phyloP scores from a whole-genome alignment of 2,797 vertebrate genomes.

The Urosaurus nigricauda region DNA sequence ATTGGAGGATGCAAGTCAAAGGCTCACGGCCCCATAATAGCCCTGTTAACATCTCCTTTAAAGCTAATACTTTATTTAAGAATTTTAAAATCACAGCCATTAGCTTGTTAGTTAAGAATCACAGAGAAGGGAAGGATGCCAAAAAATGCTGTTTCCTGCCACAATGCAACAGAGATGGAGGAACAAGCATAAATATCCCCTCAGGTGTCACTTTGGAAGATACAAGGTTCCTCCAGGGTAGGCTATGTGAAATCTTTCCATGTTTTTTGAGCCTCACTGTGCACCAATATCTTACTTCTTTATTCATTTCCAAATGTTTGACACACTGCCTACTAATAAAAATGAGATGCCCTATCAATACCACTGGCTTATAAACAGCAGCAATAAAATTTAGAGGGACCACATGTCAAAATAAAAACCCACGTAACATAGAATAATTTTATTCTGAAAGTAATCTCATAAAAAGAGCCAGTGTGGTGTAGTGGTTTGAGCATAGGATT shows the following conservation, averaged over 20 bases:
- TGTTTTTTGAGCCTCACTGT: neutral
- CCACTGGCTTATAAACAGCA: neutral
- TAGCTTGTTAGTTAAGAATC: slow-evolving; percentile 33
- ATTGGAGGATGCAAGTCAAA: slow-evolving; percentile 32
- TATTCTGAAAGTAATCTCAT: too few relatives aligned
- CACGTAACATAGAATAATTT: too few relatives aligned
- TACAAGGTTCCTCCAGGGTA: neutral
- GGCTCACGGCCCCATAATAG: slow-evolving; percentile 19
- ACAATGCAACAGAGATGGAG: neutral
- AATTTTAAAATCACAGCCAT: slow-evolving; percentile 9
- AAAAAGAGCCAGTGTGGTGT: too few relatives aligned
- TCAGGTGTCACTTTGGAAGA: neutral
- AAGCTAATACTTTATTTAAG: slow-evolving; percentile 41
- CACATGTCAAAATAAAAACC: too few relatives aligned
- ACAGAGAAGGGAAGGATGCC: neutral
- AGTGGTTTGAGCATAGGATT: too few relatives aligned
- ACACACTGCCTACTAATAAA: neutral
- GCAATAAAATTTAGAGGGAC: too few relatives aligned
- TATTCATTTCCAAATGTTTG: neutral
- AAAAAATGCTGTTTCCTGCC: neutral
- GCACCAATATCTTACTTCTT: neutral
- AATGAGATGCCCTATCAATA: neutral
- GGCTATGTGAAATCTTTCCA: neutral
- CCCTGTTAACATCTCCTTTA: slow-evolving; percentile 30
- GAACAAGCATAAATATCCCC: neutral